phyloP scores from a whole-genome alignment of 2,113 vertebrate species.

The Phalacrocorax aristotelis region DNA sequence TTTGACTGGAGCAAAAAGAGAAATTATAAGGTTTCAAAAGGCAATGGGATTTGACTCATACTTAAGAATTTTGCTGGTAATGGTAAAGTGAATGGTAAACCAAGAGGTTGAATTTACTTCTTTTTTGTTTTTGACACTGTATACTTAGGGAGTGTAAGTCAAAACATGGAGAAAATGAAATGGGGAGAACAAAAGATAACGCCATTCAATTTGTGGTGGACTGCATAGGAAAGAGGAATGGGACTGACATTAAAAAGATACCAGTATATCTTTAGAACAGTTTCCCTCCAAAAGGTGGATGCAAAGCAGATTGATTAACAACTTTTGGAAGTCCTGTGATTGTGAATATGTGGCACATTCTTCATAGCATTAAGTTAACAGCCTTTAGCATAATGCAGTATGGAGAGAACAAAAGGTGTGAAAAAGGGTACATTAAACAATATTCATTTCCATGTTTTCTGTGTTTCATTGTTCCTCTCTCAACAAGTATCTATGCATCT shows the following conservation, averaged over 20 bases:
- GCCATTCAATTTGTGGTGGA: not conserved
- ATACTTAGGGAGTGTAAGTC: not conserved
- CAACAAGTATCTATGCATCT: not conserved
- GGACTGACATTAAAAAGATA: not conserved
- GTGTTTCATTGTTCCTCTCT: not conserved
- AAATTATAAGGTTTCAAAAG: not conserved
- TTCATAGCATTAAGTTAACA: not conserved
- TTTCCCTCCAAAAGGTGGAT: rapidly evolving
- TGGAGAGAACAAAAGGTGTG: not conserved
- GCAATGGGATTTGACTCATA: not conserved
- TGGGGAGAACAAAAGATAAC: not conserved
- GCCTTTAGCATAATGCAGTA: not conserved
- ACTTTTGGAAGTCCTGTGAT: not conserved
- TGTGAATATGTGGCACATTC: not conserved
- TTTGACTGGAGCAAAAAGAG: not conserved
- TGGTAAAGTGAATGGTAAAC: not conserved
- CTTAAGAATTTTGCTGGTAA: not conserved
- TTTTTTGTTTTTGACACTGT: not conserved
- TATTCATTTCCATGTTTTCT: not conserved
- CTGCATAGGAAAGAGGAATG: not conserved
- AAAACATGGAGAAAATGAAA: not conserved
- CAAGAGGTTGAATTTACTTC: not conserved
- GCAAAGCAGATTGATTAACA: not conserved
- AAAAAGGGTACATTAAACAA: not conserved
- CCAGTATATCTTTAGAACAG: not conserved